Evolutionary conservation across 2,113 vertebrate species (phyloP).

Genomic region (Phylloscopus whistleri): DNA sequence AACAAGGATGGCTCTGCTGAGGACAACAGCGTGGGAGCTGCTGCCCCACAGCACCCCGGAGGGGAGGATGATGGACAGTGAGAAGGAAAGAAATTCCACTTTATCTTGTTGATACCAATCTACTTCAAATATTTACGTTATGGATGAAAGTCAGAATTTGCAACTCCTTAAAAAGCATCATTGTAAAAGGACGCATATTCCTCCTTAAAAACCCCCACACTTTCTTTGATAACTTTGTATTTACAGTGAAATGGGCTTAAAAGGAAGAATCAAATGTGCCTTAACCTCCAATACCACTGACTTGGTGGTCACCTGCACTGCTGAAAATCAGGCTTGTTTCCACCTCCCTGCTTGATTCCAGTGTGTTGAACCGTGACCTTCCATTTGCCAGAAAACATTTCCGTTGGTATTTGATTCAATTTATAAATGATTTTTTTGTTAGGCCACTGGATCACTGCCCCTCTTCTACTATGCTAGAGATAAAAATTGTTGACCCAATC

Average conservation of each 20-base stretch:
- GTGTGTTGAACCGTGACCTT: neutral
- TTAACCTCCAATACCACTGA: neutral
- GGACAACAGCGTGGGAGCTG: neutral
- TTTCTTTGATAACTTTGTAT: neutral
- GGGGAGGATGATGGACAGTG: neutral
- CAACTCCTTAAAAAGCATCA: neutral
- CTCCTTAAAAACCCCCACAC: neutral
- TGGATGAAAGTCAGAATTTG: neutral
- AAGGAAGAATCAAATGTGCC: neutral
- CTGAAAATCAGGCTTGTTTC: neutral
- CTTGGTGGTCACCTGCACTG: neutral
- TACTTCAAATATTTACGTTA: neutral
- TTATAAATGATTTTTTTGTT: constrained; percentile 12
- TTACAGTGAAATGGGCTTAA: neutral
- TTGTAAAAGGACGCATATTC: neutral
- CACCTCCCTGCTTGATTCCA: neutral
- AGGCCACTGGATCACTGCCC: neutral
- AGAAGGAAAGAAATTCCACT: neutral
- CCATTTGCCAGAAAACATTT: neutral
- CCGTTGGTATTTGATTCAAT: neutral
- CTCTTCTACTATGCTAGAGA: neutral
- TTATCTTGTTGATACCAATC: neutral
- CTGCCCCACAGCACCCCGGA: neutral
- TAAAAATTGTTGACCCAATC: constrained; percentile 31
- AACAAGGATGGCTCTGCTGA: neutral